Evolutionary conservation across 2,888 invertebrate species (phyloP).

Genomic region (Harmothoe impar): DNA sequence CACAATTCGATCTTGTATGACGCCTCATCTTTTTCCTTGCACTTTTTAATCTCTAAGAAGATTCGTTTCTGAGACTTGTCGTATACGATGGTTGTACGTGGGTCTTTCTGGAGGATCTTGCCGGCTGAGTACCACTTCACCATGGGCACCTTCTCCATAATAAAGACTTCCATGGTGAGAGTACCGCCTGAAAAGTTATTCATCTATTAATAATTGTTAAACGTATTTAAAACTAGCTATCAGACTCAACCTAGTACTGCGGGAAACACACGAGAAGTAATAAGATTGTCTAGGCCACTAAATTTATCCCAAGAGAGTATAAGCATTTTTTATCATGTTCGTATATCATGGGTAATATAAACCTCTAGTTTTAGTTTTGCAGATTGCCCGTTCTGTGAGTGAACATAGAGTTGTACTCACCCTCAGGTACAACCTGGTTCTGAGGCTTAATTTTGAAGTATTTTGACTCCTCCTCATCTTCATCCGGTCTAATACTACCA

Average conservation of each 20-base stretch:
- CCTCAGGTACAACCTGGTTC: conserved; percentile 98
- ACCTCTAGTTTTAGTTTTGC: no score
- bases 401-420: conserved; percentile 84
- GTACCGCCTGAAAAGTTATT: conserved; percentile 69
- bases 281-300: no score
- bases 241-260: no score
- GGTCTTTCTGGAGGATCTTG: conserved; percentile 97
- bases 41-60: conserved; percentile 95
- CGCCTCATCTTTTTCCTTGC: conserved; percentile 98
- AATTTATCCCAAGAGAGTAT: no score
- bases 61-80: conserved; percentile 66
- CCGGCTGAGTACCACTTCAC: conserved; percentile 95
- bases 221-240: no score
- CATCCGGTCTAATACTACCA: conserved; percentile 62
- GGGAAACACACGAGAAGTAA: no score
- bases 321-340: no score
- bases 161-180: conserved; percentile 89
- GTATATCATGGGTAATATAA: no score
- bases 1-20: conserved; percentile 96
- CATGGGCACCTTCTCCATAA: conserved; percentile 86
- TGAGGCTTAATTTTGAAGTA: conserved; percentile 87
- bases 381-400: no score
- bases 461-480: conserved; percentile 70
- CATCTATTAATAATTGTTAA: no score
- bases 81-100: conserved; percentile 90